Base-by-base conservation (phyloP, 2,113 vertebrate species). In the Mobula hypostoma region DNA sequence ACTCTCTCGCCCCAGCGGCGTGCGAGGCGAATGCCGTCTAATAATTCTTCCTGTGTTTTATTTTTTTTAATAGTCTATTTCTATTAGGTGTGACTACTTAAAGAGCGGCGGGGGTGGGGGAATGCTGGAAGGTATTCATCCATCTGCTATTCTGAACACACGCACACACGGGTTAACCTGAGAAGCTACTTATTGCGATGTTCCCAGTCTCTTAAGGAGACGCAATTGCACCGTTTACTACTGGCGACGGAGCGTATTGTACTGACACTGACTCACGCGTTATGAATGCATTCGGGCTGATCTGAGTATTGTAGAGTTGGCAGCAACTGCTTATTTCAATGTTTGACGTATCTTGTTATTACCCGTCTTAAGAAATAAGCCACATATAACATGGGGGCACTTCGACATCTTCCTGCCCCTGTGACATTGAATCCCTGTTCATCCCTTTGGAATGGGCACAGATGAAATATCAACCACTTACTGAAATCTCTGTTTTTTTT, bases 241-340 rank as follows among this genome's bases (percentile, higher is more conserved):
- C 85, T 88, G 58, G 58, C 85, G n/a, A 17, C 9, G 27, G 56
- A 66, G 58, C 61, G 85, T 58, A 88, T 88, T 88, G 85, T 88
- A 63, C 61, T 66, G 85, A 29, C 63, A 63, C 27, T 29, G 85
- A 88, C 85, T 88, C 56, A 63, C 85, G 12, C 85, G 63, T 58
- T 66, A 88, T 88, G 85, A 61, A 88, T 29, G 36, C 85, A 88
- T 32, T 15, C 85, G 85, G 58, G 2, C 85, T 66, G n/a, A 85
- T 85, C 82, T 11, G 82, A 88, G 83, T 29, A 87, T 29, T 87
- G 29, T 58, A 61, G 58, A 88, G 85, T 88, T 88, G 85, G 85
- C 85, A 88, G 17, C 85, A 88, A 66, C 58, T 29, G 82, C 56
- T 85, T 58, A 11, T 29, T 88, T 14, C 29, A 32, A 66, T 63